Base-by-base conservation (phyloP, 2,888 invertebrate species). In the Spicauda simplicius region DNA sequence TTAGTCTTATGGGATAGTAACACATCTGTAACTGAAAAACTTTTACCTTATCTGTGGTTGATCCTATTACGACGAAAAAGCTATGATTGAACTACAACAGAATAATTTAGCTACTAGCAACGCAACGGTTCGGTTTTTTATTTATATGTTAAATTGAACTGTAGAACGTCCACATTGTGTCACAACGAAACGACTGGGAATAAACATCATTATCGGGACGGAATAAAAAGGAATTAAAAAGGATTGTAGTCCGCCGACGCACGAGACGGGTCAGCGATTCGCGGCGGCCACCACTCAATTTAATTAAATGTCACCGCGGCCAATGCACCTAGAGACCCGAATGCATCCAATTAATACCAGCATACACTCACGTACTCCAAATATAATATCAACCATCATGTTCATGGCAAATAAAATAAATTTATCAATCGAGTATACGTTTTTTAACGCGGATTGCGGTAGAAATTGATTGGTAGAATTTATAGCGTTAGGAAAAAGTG, bases 231-330 rank as follows among this genome's bases (percentile, higher is more conserved):
- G 70, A 66, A 54, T 37, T 71, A 64, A 64, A 75, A 73, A 74
- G 71, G 72, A 77, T 73, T 71, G 73, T 72, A 70, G 73, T 72
- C 72, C 72, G 75, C 73, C 76, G 73, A 72, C 74, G 71, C 69
- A 72, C 72, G 53, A 66, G 76, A 74, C 78, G 77, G 82, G 77
- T 84, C 84, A 83, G 79, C 81, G 80, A 80, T 81, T 84, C 77
- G 82, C 76, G 70, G 77, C 78, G 78, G 78, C 80, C 80, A 74
- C 76, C 79, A 82, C 78, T 86, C 85, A 84, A 83, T 87, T 89
- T 85, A 86, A 89, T 91, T 87, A 87, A 91, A 90, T 87, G 88
- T 85, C 88, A 87, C 78, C 82, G 78, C 80, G 82, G 81, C 73
- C 82, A 80, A 82, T 84, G 84, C 88, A 82, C 82, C 77, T 79